Evolutionary conservation across 1,140 invertebrate genomes (phyloP).

Genomic region (Acyrthosiphon pisum): DNA sequence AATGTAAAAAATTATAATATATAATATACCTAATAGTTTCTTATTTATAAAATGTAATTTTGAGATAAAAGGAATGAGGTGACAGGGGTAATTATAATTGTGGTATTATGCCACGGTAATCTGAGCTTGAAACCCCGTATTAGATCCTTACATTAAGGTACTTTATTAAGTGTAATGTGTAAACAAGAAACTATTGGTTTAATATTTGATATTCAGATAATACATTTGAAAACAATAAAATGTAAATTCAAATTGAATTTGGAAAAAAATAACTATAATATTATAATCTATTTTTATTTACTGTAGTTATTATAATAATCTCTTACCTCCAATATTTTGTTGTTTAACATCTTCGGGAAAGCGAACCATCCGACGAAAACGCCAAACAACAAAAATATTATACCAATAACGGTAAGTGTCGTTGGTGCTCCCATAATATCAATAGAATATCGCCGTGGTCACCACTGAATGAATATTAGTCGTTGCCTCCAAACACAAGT

Average conservation of each 20-base stretch:
- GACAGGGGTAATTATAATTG: not conserved
- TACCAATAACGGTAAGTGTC: slow-evolving; percentile 44
- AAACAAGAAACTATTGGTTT: not conserved
- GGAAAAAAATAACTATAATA: not conserved
- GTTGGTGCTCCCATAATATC: slow-evolving; percentile 57
- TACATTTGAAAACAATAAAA: not conserved
- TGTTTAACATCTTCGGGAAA: slow-evolving; percentile 52
- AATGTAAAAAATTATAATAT: not conserved
- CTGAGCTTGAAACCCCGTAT: not conserved
- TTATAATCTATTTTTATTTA: not conserved
- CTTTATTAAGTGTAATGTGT: not conserved
- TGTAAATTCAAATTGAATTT: not conserved
- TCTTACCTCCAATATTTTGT: slow-evolving; percentile 53
- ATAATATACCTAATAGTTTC: not conserved
- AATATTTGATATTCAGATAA: not conserved
- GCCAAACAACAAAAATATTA: slow-evolving; percentile 38
- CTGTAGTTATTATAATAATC: not conserved
- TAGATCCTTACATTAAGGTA: not conserved
- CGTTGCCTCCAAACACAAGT: not conserved
- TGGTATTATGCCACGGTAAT: not conserved
- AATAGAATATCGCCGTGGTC: not conserved
- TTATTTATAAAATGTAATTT: not conserved
- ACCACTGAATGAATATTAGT: not conserved
- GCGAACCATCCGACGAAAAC: slow-evolving; percentile 54
- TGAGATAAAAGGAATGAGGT: not conserved